These are phyloP conservation scores for Carcina quercana DNA, from an alignment of 2,888 invertebrate genomes.

Conservation along the genomic window DNA sequence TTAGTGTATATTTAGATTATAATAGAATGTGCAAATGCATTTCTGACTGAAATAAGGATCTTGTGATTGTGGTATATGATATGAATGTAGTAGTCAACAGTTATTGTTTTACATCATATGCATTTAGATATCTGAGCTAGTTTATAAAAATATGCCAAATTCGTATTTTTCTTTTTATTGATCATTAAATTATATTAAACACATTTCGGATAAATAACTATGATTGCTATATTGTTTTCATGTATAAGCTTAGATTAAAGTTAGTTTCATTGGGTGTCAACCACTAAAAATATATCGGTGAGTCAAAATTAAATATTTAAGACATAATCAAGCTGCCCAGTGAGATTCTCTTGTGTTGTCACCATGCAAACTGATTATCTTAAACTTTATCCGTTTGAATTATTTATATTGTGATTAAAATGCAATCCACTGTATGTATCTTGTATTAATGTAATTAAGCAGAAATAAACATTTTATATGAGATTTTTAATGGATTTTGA, in stretches of 20 bases:
- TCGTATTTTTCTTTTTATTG: conserved; percentile 63
- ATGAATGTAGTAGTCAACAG: conserved; percentile 58
- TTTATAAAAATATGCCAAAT: conserved; percentile 63
- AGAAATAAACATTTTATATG: conserved; percentile 74
- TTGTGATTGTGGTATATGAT: conserved; percentile 64
- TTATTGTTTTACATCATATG: conserved; percentile 49
- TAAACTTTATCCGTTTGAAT: too few relatives aligned
- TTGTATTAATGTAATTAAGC: conserved; percentile 62
- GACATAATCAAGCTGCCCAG: too few relatives aligned
- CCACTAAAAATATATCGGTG: too few relatives aligned
- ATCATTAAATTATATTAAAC: conserved; percentile 45
- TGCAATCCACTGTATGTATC: conserved; percentile 63
- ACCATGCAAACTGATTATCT: neutral
- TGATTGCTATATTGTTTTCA: too few relatives aligned
- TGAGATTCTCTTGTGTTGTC: neutral
- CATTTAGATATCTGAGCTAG: conserved; percentile 64
- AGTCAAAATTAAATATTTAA: too few relatives aligned
- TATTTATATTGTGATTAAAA: conserved; percentile 39
- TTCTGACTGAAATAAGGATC: conserved; percentile 61
- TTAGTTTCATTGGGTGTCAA: too few relatives aligned
- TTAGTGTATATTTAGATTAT: conserved; percentile 43
- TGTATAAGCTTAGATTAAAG: too few relatives aligned
- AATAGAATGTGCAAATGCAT: conserved; percentile 53
- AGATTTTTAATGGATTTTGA: conserved; percentile 56
- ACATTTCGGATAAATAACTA: too few relatives aligned